Evolutionary conservation across 1,140 invertebrate genomes (phyloP).

Genomic region (Propsilocerus akamusi): DNA sequence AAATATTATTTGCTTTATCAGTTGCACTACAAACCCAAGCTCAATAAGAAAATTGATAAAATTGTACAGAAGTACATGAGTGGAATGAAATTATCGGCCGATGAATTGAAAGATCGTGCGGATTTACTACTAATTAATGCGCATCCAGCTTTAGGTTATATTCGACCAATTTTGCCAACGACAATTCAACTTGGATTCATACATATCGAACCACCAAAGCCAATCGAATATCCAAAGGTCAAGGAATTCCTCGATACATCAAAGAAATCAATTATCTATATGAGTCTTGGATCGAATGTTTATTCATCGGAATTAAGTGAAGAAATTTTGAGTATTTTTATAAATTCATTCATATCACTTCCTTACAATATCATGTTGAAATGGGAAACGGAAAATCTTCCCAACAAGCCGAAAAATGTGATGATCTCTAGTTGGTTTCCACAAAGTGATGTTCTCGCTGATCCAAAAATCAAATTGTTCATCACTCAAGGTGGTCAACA

Average conservation of each 20-base stretch:
- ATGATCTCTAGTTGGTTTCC: constrained; percentile 41
- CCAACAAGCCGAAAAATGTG: constrained; percentile 31
- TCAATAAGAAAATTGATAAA: constrained; percentile 11
- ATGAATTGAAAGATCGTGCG: constrained; percentile 25
- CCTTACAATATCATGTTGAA: constrained; percentile 35
- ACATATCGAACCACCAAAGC: constrained; percentile 19
- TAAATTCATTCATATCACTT: constrained; percentile 27
- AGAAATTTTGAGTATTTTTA: constrained; percentile 25
- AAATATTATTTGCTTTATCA: constrained; percentile 9
- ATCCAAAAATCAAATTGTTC: constrained; percentile 31
- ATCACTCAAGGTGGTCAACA: constrained; percentile 32
- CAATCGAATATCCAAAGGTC: constrained; percentile 26
- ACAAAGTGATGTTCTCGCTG: constrained; percentile 37
- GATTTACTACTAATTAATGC: constrained; percentile 31
- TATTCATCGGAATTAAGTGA: constrained; percentile 30
- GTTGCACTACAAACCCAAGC: constrained; percentile 6
- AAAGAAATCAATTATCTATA: constrained; percentile 41
- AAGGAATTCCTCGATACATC: constrained; percentile 35
- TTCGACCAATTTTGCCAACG: constrained; percentile 25
- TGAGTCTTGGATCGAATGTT: constrained; percentile 45
- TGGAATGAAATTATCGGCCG: constrained; percentile 8
- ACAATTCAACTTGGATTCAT: constrained; percentile 28
- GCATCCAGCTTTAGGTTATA: constrained; percentile 25
- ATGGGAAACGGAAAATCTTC: constrained; percentile 28
- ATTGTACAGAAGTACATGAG: constrained; percentile 15